Base-by-base conservation (phyloP, 2,888 invertebrate species). In the Lysandra coridon region DNA sequence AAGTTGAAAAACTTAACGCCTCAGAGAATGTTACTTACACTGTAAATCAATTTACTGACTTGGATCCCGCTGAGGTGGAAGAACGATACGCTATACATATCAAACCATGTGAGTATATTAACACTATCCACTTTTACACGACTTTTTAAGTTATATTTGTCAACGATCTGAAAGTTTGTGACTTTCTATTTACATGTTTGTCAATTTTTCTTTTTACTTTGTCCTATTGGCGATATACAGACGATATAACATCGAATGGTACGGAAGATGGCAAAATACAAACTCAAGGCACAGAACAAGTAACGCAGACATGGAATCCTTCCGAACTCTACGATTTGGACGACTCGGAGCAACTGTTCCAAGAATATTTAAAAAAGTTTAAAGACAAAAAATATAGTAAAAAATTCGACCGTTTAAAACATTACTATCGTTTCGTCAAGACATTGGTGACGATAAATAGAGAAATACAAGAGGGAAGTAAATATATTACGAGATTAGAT, bases 351-450 rank as follows among this genome's bases (percentile, higher is more conserved):
- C 12, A 49, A 10, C 33, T 75, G 44, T 75, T 23, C 53, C 7
- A 75, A 12, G 49, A 75, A 30, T 75, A 75, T 30, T 49, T 49
- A 5, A 30, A 30, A 49, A 30, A 75, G 12, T 49, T 12, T 30
- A 23, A 69, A 37, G 69, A 75, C 1, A 75, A 49, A 49, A 75
- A 30, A 49, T 75, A 53, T 49, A 75, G n/a, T 14, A 75, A 49
- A 5, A 75, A 53, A 30, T 75, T 75, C 53, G 75, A 75, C 4
- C 53, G 75, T 17, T 14, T 75, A 6, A 75, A 44, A 75, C 75
- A 75, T 49, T 75, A 75, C 23, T 75, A 75, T 14, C 23, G 75
- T 12, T 75, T 75, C 5, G 49, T 75, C 49, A 75, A 75, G 75
- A 75, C 53, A 14, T 12, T 75, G 14, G 75, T 53, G 14, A 75